phyloP scores from a whole-genome alignment of 2,113 vertebrate species.

The Leptobrachium leishanense region DNA sequence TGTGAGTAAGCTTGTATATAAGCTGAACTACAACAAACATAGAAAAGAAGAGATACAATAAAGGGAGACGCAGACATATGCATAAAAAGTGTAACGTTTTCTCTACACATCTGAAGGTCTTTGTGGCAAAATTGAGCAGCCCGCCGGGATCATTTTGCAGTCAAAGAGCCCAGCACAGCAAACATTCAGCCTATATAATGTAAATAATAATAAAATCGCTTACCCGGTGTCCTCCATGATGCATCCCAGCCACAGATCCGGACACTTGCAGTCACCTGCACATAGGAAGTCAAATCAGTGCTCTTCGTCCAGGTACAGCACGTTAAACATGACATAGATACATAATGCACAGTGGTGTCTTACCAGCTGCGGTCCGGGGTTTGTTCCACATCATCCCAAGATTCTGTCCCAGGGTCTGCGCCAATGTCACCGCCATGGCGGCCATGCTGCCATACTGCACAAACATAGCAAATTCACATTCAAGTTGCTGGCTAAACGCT shows the following conservation, averaged over 20 bases:
- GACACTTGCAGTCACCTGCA: conserved; percentile 88
- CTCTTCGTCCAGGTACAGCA: not conserved
- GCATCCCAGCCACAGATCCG: conserved; percentile 89
- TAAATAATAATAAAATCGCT: conserved; percentile 40
- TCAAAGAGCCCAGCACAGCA: too few species aligned
- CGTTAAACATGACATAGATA: not conserved
- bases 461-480: not conserved
- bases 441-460: conserved; percentile 83
- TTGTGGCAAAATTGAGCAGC: too few species aligned
- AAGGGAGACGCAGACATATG: too few species aligned
- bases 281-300: conserved; percentile 18
- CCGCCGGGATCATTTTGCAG: too few species aligned
- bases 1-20: too few species aligned
- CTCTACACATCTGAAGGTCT: too few species aligned
- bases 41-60: too few species aligned
- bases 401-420: conserved; percentile 94
- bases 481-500: too few species aligned
- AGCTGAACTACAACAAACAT: too few species aligned
- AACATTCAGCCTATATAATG: too few species aligned
- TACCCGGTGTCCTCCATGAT: conserved; percentile 98
- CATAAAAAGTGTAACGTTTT: too few species aligned
- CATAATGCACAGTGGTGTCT: not conserved
- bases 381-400: conserved; percentile 97
- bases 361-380: conserved; percentile 81
- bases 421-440: conserved; percentile 85